Evolutionary conservation across 1,140 invertebrate species (phyloP), one percentile per base, ranked within the genome.

Genomic region (Neotoxoptera formosana): DNA sequence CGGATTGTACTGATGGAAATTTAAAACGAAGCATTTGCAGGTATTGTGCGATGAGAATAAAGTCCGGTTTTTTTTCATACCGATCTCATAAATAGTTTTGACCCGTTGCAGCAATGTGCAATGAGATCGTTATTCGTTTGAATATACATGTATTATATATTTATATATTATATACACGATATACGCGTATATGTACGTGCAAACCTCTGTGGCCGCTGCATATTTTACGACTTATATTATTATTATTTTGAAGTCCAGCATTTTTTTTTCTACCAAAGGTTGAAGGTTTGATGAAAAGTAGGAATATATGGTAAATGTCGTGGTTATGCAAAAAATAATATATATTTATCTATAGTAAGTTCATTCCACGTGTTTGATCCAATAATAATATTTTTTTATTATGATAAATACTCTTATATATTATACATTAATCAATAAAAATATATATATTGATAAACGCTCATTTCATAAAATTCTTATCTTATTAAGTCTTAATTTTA

Each of bases 181-280:
- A 67, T 67, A 67, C 14, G 60, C 60, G 51, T 53, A 45, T 84
- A 48, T 3, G 34, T 89, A 89, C 88, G 48, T 53, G 51, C 34
- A 36, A 89, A 56, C 48, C 23, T 89, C 34, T 89, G 34, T 51
- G 21, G 21, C 21, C 21, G 21, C 34, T 36, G 88, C 88, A 56
- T 89, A 89, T 89, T 89, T 89, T 89, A 89, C 51, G 88, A 56
- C 30, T 53, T 56, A 89, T 89, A 56, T 89, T 89, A 89, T 88
- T 86, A 88, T 89, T 89, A 36, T 89, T 89, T 41, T 89, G 34
- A 9, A 6, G 21, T 89, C 51, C 41, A 56, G 9, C 14, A 34
- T 34, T 11, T 36, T 89, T 87, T 89, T 53, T 88, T 89, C 45
- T 36, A 36, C 21, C 25, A 30, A 45, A 25, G 83, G 83, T 25